A percentile compares a stretch with the other conserved stretches of the same genome.
Evolutionary conservation across 1,140 invertebrate genomes (phyloP).

Genomic region (Drosophila ohnishii): DNA sequence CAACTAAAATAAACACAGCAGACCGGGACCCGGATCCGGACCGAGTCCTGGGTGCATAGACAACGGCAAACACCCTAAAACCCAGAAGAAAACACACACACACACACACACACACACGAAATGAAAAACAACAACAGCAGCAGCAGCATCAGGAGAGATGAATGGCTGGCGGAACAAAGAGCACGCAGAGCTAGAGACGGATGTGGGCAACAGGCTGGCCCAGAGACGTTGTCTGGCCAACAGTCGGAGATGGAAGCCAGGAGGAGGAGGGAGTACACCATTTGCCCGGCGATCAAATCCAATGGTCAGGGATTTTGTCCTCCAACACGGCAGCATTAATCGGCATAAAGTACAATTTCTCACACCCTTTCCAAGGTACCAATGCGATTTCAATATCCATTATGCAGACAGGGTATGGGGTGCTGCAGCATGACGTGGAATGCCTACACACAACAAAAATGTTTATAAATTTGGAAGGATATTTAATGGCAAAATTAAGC

Average conservation of each 20-base stretch:
- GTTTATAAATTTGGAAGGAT: not conserved
- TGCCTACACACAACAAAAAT: slow-evolving; percentile 4
- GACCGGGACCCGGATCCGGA: slow-evolving; percentile 4
- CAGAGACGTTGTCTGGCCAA: slow-evolving; percentile 14
- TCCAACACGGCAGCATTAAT: slow-evolving; percentile 49
- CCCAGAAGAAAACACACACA: slow-evolving; percentile 40
- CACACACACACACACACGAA: slow-evolving; percentile 22
- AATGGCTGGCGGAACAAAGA: slow-evolving; percentile 56
- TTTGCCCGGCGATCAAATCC: slow-evolving; percentile 43
- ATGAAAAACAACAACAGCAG: slow-evolving; percentile 20
- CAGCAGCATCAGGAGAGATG: slow-evolving; percentile 29
- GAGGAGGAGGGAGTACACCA: not conserved
- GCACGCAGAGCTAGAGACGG: slow-evolving; percentile 4
- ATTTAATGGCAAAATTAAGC: not conserved
- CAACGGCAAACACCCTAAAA: slow-evolving; percentile 59
- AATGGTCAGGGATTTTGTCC: slow-evolving; percentile 39
- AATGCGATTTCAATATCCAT: slow-evolving; percentile 58
- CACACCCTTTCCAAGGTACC: slow-evolving; percentile 20
- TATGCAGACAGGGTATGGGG: slow-evolving; percentile 15
- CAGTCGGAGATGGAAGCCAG: not conserved
- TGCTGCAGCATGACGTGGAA: not conserved
- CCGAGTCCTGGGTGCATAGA: slow-evolving; percentile 24
- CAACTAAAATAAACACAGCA: slow-evolving; percentile 51
- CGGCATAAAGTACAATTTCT: slow-evolving; percentile 56
- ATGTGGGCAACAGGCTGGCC: slow-evolving; percentile 52